Percentiles rank a stretch among this genome's conserved stretches.
Conservation (phyloP, 2,797 vertebrate genomes). For the Sebastes hubbsi region DNA sequence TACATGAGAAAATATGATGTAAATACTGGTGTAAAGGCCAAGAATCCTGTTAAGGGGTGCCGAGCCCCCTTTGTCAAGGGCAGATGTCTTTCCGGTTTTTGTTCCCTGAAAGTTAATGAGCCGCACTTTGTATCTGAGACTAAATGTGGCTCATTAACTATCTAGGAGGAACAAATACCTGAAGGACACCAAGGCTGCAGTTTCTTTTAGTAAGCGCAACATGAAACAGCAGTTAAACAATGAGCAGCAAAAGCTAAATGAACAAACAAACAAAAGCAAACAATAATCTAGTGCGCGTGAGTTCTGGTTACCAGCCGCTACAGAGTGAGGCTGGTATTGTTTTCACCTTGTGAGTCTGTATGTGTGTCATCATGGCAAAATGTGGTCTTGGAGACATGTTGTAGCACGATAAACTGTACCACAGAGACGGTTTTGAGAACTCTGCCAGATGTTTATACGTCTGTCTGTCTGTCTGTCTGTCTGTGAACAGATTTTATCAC, state of each 20-base stretch:
- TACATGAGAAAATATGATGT: conserved; percentile 39
- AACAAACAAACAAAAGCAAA: neutral
- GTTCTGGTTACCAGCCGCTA: neutral
- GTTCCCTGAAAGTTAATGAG: conserved; percentile 62
- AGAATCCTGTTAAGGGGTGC: conserved; percentile 48
- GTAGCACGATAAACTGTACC: neutral
- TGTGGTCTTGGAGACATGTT: neutral
- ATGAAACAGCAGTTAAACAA: neutral
- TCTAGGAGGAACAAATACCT: conserved; percentile 46
- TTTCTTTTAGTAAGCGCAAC: neutral
- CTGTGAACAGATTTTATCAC: no score
- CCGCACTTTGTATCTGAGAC: conserved; percentile 40
- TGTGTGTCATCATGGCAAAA: neutral
- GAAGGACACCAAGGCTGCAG: conserved; percentile 38
- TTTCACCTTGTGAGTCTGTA: neutral
- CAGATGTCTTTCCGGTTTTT: conserved; percentile 54
- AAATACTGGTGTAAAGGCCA: conserved; percentile 29
- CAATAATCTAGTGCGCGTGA: neutral
- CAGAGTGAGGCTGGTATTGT: neutral
- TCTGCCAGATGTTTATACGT: neutral
- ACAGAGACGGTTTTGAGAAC: neutral
- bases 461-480: neutral
- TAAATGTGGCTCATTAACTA: conserved; percentile 58
- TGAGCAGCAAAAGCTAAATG: neutral
- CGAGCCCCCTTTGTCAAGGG: conserved; percentile 53